Conservation (phyloP, 2,797 vertebrate genomes). For the Helicolenus hilgendorfi region DNA sequence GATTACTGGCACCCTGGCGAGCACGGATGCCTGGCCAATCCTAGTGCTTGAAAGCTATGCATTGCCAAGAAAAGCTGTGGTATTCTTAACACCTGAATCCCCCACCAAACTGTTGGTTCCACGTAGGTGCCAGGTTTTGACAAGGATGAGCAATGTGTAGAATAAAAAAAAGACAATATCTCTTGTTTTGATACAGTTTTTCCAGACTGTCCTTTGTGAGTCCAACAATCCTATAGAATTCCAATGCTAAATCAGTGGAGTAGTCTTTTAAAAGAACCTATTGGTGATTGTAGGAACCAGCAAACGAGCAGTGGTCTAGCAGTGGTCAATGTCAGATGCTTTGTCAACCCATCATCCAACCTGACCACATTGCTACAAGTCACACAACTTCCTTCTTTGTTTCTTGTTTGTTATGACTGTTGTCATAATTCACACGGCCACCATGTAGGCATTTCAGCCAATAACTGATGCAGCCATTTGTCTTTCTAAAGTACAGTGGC, state of each 20-base stretch:
- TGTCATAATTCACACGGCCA: not conserved
- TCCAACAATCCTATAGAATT: not conserved
- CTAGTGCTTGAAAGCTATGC: not conserved
- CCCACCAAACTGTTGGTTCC: not conserved
- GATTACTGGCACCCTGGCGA: not conserved
- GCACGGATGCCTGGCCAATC: not conserved
- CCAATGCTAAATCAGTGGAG: not conserved
- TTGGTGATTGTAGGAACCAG: not conserved
- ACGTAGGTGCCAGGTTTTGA: not conserved
- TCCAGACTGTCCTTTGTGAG: not conserved
- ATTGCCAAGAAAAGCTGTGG: not conserved
- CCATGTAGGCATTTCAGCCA: not conserved
- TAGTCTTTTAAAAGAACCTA: not conserved
- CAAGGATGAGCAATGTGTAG: not conserved
- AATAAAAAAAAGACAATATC: not conserved
- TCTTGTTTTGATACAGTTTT: not conserved
- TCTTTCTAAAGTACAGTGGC: not conserved
- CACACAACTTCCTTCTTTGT: not conserved
- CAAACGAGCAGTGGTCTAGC: not conserved
- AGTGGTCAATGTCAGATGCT: not conserved
- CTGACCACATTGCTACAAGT: not conserved
- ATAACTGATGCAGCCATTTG: not conserved
- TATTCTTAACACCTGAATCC: not conserved
- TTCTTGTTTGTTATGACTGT: not conserved
- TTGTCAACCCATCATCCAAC: not conserved